Conservation (phyloP, 2,888 invertebrate species). For the Spodoptera picta region DNA sequence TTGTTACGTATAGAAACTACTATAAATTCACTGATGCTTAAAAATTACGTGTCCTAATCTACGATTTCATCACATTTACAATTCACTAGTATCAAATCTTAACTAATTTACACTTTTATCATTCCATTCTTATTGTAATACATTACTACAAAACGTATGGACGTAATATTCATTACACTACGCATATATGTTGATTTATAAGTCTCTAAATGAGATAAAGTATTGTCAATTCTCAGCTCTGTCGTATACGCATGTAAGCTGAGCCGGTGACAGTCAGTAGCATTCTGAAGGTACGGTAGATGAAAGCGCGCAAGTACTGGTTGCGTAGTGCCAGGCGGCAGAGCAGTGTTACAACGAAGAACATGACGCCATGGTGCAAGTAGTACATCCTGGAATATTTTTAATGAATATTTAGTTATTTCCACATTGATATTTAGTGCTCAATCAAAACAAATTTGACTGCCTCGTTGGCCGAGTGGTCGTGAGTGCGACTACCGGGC, state of each 20-base stretch:
- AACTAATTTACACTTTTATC: too few species aligned
- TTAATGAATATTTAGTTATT: slow-evolving; percentile 14
- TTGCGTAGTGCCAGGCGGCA: slow-evolving; percentile 71
- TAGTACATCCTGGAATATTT: slow-evolving; percentile 74
- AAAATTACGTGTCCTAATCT: not conserved
- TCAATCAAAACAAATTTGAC: too few species aligned
- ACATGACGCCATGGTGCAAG: slow-evolving; percentile 70
- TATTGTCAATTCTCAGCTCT: slow-evolving; percentile 15
- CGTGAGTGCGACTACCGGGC: too few species aligned
- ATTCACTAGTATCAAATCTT: not conserved
- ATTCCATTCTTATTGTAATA: too few species aligned
- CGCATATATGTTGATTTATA: too few species aligned
- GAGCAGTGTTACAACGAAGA: slow-evolving; percentile 65
- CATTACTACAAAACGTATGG: too few species aligned
- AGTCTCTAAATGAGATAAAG: not conserved
- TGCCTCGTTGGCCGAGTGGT: too few species aligned
- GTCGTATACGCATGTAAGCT: slow-evolving; percentile 54
- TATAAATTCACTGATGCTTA: not conserved
- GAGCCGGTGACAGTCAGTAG: slow-evolving; percentile 62
- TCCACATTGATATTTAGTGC: too few species aligned
- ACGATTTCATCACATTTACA: not conserved
- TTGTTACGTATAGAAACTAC: not conserved
- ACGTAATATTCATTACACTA: too few species aligned
- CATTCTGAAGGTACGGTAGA: slow-evolving; percentile 67
- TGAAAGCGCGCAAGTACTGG: slow-evolving; percentile 62